A percentile compares a stretch with the other conserved stretches of the same genome.
Conservation (phyloP, 1,140 invertebrate genomes). For the Thalassaphorura encarpata region DNA sequence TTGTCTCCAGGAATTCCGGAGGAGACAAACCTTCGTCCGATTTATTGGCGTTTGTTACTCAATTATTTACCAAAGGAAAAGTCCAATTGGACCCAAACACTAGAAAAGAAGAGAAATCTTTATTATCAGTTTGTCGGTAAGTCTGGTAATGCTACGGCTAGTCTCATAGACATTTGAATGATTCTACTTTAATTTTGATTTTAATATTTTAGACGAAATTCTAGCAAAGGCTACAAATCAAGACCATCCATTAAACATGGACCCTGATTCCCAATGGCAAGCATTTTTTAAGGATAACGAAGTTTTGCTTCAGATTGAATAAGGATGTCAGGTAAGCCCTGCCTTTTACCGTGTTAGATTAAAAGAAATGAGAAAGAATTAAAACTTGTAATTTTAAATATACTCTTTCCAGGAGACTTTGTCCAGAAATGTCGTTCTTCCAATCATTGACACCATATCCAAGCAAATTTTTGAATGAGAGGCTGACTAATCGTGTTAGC, state of each 20-base stretch:
- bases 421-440: constrained; percentile 67
- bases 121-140: constrained; percentile 76
- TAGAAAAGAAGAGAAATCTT: constrained; percentile 58
- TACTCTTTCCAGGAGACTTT: constrained; percentile 57
- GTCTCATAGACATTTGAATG: constrained; percentile 22
- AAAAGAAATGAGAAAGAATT: no score
- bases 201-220: constrained; percentile 56
- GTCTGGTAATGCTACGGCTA: constrained; percentile 36
- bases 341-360: no score
- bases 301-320: constrained; percentile 88
- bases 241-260: constrained; percentile 87
- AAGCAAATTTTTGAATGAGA: constrained; percentile 45
- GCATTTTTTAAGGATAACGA: constrained; percentile 94
- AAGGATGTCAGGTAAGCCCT: constrained; percentile 75
- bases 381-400: constrained; percentile 8
- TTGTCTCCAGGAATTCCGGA: constrained; percentile 19
- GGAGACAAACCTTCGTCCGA: constrained; percentile 16
- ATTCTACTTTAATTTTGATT: constrained; percentile 14
- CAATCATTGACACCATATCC: constrained; percentile 19
- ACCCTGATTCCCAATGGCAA: constrained; percentile 88
- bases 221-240: constrained; percentile 50
- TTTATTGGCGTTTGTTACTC: constrained; percentile 69
- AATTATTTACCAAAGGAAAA: constrained; percentile 64
- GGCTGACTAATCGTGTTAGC: constrained; percentile 70
- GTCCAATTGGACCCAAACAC: constrained; percentile 51